Evolutionary conservation across 2,888 invertebrate genomes (phyloP).

Genomic region (Melipona bicolor): DNA sequence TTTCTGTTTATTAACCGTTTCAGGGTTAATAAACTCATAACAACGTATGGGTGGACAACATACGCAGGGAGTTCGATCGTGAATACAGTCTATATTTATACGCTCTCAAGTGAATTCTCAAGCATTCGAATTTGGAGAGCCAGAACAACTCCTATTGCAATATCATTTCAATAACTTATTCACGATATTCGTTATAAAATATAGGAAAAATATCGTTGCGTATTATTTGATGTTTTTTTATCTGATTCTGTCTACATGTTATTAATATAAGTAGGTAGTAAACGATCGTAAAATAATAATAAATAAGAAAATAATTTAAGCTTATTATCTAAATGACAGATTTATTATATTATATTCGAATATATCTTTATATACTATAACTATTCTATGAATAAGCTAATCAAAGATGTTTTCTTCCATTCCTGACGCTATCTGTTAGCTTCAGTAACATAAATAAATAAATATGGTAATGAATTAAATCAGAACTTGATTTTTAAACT

Average conservation of each 20-base stretch:
- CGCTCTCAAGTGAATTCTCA: conserved; percentile 7
- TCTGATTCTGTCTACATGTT: background rate
- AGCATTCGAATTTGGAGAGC: conserved; percentile 1
- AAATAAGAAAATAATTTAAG: conserved; percentile 14
- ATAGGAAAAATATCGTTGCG: background rate
- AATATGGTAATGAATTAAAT: background rate
- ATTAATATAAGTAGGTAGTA: background rate
- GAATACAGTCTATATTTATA: conserved; percentile 47
- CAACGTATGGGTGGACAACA: background rate
- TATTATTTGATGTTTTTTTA: background rate
- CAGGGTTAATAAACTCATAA: conserved; percentile 59
- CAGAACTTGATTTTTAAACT: too few relatives aligned
- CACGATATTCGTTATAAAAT: background rate
- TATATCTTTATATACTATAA: background rate
- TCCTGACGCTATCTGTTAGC: background rate
- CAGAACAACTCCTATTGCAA: background rate
- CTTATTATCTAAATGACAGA: background rate
- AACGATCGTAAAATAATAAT: too few relatives aligned
- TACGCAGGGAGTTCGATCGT: background rate
- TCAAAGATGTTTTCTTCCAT: background rate
- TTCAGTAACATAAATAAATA: background rate
- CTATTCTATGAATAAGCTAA: background rate
- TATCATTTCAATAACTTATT: background rate
- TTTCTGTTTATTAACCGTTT: conserved; percentile 12
- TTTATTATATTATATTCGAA: background rate